phyloP scores from a whole-genome alignment of 2,113 vertebrate species.

The Heliornis fulica region DNA sequence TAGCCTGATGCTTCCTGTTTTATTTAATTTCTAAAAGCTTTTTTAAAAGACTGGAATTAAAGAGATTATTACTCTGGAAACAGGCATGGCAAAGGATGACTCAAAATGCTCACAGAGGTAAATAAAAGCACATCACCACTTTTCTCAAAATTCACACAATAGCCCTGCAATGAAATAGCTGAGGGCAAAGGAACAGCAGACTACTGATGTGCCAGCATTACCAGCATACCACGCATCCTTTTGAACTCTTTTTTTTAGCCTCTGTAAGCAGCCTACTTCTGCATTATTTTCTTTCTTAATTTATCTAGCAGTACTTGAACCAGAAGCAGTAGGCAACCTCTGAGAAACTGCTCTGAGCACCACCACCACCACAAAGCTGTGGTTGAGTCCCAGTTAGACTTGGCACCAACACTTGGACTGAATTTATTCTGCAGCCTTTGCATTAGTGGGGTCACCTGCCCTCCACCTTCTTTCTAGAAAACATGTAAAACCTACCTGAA shows the following conservation, averaged over 20 bases:
- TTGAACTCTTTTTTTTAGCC: neutral
- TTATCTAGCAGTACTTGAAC: neutral
- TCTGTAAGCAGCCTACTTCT: neutral
- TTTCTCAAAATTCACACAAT: neutral
- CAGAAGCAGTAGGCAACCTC: neutral
- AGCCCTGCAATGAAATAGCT: neutral
- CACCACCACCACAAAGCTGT: fast-evolving
- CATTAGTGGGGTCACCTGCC: neutral
- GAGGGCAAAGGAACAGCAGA: neutral
- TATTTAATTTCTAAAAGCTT: neutral
- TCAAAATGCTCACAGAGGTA: neutral
- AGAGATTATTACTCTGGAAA: neutral
- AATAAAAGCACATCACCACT: neutral
- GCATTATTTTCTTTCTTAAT: neutral
- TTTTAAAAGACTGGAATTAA: neutral
- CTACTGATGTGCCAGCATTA: neutral
- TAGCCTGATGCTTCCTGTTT: neutral
- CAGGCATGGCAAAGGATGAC: neutral
- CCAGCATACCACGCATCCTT: neutral
- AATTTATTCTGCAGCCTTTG: neutral
- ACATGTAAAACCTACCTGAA: neutral
- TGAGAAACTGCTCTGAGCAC: neutral
- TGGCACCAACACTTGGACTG: neutral
- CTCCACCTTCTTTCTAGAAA: neutral
- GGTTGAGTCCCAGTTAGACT: neutral